Evolutionary conservation across 2,113 vertebrate species (phyloP), one percentile per base, ranked within the genome.

Genomic region (Bujurquina vittata): DNA sequence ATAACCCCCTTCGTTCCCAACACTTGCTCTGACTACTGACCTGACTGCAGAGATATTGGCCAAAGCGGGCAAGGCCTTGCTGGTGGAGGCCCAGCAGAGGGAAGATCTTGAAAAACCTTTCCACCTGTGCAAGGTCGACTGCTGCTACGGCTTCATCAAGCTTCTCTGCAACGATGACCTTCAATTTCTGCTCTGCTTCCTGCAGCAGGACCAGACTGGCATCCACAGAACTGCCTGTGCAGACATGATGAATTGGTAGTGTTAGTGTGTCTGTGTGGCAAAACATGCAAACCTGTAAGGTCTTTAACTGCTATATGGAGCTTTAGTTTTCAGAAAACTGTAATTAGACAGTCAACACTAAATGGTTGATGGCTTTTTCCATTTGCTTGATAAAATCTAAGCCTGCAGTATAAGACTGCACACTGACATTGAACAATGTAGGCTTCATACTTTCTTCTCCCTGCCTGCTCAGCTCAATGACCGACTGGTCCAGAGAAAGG

Each of bases 81-180:
- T 99, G 97, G 23, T 99, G 98, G 77, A 99, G 96, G 40, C 97
- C 97, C 75, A 99, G 87, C 81, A 99, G 92, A 55, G 98, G 98
- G 81, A 99, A 98, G 92, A 99, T 99, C 94, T 99, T 99, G 95
- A 99, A 99, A 94, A 99, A 99, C 69, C 97, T 95, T 67, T 99
- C 98, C 88, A 99, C 98, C 82, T 99, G 98, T 1, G 96, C 96
- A 10, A 99, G 94, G 93, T 99, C 97, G 2, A 96, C 96, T 26
- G 97, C 96, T 52, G 96, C 95, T 49, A 97, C 98, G 17, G 98
- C 98, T 8, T 96, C 72, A 8, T 97, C 96, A 10, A 99, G 97
- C 80, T 98, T 97, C 77, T 97, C 96, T 0, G 96, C 94, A n/a
- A 99, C 98, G n/a, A 99, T 96, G 0, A 94, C 91, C 93, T 98